Percentiles rank a stretch among this genome's conserved stretches.
phyloP scores from a whole-genome alignment of 2,888 invertebrate species.

The Rhamnusium bicolor region DNA sequence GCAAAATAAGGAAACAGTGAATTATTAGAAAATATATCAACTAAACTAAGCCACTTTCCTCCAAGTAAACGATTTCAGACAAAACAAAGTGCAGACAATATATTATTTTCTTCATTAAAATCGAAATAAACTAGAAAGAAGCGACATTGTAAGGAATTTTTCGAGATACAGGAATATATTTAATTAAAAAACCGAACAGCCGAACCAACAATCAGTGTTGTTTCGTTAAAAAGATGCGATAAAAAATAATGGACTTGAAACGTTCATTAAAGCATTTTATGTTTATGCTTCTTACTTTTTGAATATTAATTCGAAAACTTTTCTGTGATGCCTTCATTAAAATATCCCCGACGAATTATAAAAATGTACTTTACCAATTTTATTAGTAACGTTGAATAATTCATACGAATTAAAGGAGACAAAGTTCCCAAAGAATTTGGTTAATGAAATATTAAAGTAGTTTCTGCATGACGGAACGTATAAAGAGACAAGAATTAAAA shows the following conservation, averaged over 20 bases:
- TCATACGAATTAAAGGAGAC: conserved; percentile 56
- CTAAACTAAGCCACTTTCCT: not conserved
- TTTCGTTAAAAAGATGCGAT: conserved; percentile 31
- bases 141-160: conserved; percentile 23
- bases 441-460: conserved; percentile 61
- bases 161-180: conserved; percentile 29
- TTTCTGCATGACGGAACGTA: conserved; percentile 52
- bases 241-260: conserved; percentile 25
- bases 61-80: not conserved
- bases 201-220: conserved; percentile 16
- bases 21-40: conserved; percentile 14
- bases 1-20: not conserved
- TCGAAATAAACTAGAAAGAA: conserved; percentile 15
- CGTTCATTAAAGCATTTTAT: conserved; percentile 28
- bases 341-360: conserved; percentile 51
- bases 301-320: conserved; percentile 35
- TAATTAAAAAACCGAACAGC: conserved; percentile 29
- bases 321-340: conserved; percentile 44
- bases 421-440: conserved; percentile 57
- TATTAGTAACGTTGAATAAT: conserved; percentile 56
- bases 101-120: conserved; percentile 29
- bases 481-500: conserved; percentile 54
- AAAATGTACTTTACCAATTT: conserved; percentile 55
- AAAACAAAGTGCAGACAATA: conserved; percentile 4
- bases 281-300: conserved; percentile 32